These are phyloP conservation scores for Puma concolor DNA, from an alignment of 2,113 vertebrate species.

Conservation along the genomic window DNA sequence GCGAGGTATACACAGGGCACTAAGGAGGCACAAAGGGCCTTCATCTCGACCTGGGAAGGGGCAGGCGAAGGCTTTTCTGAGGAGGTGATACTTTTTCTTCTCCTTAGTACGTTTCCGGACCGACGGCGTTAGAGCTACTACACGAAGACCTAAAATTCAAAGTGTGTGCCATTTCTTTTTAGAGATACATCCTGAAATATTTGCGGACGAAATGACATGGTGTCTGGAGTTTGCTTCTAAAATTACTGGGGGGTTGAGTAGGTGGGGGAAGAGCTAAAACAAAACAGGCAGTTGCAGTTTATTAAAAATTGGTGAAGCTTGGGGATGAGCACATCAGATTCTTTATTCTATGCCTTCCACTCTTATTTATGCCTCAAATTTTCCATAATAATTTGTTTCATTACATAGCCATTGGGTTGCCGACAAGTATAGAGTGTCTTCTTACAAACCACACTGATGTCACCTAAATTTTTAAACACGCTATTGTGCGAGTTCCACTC, in stretches of 20 bases:
- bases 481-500: not conserved
- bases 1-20: not conserved
- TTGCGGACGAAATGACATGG: not conserved
- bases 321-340: not conserved
- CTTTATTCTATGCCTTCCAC: not conserved
- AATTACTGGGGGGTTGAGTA: not conserved
- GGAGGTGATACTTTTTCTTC: not conserved
- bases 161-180: not conserved
- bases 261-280: not conserved
- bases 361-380: not conserved
- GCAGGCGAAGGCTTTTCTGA: not conserved
- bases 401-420: not conserved
- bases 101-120: not conserved
- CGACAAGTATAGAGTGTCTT: not conserved
- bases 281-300: not conserved
- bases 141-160: not conserved
- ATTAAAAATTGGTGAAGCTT: not conserved
- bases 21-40: not conserved
- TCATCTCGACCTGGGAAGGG: accelerated
- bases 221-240: not conserved
- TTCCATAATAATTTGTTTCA: slow-evolving; percentile 29
- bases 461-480: not conserved
- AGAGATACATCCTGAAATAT: not conserved
- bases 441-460: slow-evolving; percentile 21
- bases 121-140: not conserved